phyloP scores from a whole-genome alignment of 2,797 vertebrate species.

The Nannoperca obscura region DNA sequence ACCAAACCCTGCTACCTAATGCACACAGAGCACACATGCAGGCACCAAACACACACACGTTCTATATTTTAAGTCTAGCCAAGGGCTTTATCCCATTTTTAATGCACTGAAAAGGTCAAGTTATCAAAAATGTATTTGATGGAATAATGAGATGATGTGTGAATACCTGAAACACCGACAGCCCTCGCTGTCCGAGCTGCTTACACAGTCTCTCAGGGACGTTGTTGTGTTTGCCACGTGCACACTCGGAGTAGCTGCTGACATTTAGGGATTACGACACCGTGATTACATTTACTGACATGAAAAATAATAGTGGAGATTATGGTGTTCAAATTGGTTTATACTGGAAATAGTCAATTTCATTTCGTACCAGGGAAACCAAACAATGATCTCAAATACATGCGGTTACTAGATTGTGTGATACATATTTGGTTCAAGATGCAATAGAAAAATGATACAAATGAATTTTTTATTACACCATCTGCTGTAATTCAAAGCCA shows the following conservation, averaged over 20 bases:
- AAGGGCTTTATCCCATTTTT: conserved; percentile 50
- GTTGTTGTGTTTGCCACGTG: conserved; percentile 25
- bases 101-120: conserved; percentile 69
- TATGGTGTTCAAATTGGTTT: conserved; percentile 5
- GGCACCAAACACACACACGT: conserved; percentile 5
- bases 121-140: conserved; percentile 63
- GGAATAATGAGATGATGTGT: conserved; percentile 64
- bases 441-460: neutral
- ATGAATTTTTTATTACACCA: neutral
- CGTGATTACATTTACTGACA: conserved; percentile 44
- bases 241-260: conserved; percentile 33
- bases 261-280: conserved; percentile 60
- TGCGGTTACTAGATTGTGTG: neutral
- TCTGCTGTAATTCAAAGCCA: neutral
- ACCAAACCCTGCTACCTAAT: neutral
- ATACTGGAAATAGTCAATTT: neutral
- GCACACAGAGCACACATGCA: conserved; percentile 1
- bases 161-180: conserved; percentile 41
- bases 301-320: conserved; percentile 38
- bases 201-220: conserved; percentile 44
- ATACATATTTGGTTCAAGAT: neutral
- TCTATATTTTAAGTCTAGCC: conserved; percentile 42
- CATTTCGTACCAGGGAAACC: neutral
- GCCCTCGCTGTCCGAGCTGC: conserved; percentile 18
- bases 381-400: neutral